These are phyloP conservation scores for Hetaerina titia DNA, from an alignment of 2,888 invertebrate species.

Conservation along the genomic window DNA sequence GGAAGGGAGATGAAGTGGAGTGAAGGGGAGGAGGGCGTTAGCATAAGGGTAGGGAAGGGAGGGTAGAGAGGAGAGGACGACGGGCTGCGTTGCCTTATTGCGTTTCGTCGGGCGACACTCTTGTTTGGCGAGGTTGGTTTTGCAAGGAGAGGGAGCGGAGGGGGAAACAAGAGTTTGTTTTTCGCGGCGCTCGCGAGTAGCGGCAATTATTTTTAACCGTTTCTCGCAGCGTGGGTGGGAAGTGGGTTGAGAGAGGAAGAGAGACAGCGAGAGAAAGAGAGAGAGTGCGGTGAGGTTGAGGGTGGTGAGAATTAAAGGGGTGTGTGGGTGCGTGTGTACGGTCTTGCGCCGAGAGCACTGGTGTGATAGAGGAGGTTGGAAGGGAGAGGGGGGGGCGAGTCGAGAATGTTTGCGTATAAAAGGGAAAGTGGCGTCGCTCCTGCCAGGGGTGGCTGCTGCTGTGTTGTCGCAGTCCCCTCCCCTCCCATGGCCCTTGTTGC, in stretches of 20 bases:
- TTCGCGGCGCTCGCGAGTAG: not conserved
- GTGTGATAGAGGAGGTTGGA: too few species aligned
- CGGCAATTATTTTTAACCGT: slow-evolving; percentile 5
- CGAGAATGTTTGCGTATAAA: not conserved
- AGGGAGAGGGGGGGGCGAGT: too few species aligned
- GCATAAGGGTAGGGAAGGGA: too few species aligned
- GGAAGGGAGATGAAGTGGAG: not conserved
- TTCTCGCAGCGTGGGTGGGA: not conserved
- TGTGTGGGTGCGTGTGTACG: not conserved
- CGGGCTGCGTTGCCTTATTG: not conserved
- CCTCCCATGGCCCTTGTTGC: not conserved
- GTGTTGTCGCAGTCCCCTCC: not conserved
- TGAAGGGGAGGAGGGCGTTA: not conserved
- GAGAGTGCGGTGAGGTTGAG: not conserved
- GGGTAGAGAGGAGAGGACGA: not conserved
- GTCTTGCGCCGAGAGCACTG: not conserved
- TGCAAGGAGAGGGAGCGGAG: not conserved
- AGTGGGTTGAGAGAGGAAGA: not conserved
- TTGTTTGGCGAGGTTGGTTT: not conserved
- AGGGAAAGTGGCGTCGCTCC: not conserved
- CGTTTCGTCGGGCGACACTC: not conserved
- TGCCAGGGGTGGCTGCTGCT: not conserved
- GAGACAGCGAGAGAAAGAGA: not conserved
- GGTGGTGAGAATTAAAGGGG: not conserved
- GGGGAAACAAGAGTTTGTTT: not conserved